Conservation (phyloP, 2,888 invertebrate genomes). For the Netelia virgata region DNA sequence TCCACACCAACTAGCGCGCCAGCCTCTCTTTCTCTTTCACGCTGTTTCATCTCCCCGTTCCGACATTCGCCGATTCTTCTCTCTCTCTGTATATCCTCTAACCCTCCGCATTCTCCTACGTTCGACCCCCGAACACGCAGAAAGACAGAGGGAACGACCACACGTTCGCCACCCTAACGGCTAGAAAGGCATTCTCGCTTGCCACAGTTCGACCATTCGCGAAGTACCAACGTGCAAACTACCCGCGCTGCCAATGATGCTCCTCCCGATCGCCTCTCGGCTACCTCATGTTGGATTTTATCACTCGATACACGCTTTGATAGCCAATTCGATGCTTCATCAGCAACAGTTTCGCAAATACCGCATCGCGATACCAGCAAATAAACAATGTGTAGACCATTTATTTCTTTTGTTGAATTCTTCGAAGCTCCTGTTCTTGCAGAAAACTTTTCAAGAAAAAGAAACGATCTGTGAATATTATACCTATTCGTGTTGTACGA, state of each 20-base stretch:
- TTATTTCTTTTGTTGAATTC: conserved; percentile 20
- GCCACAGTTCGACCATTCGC: conserved; percentile 71
- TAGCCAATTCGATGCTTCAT: conserved; percentile 78
- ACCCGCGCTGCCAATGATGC: conserved; percentile 9
- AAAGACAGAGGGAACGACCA: conserved; percentile 52
- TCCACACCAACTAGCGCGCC: neutral
- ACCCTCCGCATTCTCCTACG: conserved; percentile 10
- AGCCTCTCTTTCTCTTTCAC: conserved; percentile 31
- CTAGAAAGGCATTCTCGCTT: conserved; percentile 48
- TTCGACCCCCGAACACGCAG: conserved; percentile 23
- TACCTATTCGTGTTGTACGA: no score
- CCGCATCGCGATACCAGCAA: conserved; percentile 4
- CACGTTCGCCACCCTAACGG: conserved; percentile 45
- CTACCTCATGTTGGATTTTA: conserved; percentile 76
- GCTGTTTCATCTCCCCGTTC: conserved; percentile 20
- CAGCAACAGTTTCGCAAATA: conserved; percentile 34
- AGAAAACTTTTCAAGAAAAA: no score
- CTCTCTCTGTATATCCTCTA: conserved; percentile 11
- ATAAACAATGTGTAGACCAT: conserved; percentile 29
- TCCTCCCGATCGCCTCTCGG: neutral
- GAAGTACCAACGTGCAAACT: conserved; percentile 61
- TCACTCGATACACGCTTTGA: conserved; percentile 79
- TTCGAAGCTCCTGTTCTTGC: neutral
- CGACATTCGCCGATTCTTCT: conserved; percentile 31
- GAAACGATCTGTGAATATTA: no score